Conservation (phyloP, 2,888 invertebrate species). For the Tetanocera ferruginea region DNA sequence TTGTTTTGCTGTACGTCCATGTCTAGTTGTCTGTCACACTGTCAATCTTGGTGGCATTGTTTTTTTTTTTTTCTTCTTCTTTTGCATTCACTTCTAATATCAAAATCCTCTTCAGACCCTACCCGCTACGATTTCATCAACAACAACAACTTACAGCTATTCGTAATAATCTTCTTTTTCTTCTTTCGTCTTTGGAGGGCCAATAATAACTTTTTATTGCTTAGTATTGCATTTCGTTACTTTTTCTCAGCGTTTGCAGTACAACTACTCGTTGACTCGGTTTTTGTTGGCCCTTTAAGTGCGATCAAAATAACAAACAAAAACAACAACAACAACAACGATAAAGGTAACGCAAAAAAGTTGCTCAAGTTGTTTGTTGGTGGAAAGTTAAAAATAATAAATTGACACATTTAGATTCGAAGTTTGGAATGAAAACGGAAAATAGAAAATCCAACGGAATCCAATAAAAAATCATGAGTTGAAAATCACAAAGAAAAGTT, state of each 20-base stretch:
- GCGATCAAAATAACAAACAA: conserved; percentile 38
- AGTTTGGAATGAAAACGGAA: conserved; percentile 39
- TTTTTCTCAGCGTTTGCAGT: conserved; percentile 5
- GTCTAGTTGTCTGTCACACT: conserved; percentile 49
- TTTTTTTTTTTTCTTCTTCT: conserved; percentile 47
- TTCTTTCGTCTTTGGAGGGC: not conserved
- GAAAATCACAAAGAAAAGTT: conserved; percentile 1
- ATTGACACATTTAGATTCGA: conserved; percentile 47
- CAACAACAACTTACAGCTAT: not conserved
- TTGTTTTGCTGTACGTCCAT: conserved; percentile 35
- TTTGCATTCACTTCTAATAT: not conserved
- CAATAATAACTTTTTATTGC: conserved; percentile 39
- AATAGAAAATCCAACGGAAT: conserved; percentile 7
- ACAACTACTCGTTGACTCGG: not conserved
- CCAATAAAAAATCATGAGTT: conserved; percentile 20
- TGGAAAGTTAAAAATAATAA: conserved; percentile 45
- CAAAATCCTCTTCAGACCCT: not conserved
- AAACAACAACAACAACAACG: conserved; percentile 9
- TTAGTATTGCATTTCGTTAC: not conserved
- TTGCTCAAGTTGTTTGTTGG: conserved; percentile 1
- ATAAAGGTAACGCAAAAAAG: conserved; percentile 24
- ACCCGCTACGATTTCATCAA: not conserved
- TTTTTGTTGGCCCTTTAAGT: conserved; percentile 39
- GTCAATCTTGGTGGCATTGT: conserved; percentile 65
- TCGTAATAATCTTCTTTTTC: not conserved